phyloP scores from a whole-genome alignment of 2,888 invertebrate species.

The Lithophane semibrunnea region DNA sequence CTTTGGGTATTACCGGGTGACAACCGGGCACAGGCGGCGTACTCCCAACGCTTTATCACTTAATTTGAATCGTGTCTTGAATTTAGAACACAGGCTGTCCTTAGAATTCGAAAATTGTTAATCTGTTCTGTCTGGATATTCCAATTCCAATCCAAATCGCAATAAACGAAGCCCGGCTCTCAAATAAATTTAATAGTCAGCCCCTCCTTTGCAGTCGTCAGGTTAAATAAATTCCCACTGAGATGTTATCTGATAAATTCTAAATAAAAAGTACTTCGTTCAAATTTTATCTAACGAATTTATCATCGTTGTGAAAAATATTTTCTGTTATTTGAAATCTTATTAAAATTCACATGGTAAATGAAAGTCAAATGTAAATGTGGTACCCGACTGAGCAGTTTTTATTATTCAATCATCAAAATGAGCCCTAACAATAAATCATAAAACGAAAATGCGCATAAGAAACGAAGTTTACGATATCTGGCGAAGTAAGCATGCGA shows the following conservation, averaged over 20 bases:
- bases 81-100: conserved; percentile 77
- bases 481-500: conserved; percentile 63
- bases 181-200: conserved; percentile 71
- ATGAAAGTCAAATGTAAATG: conserved; percentile 70
- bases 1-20: conserved; percentile 79
- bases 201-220: conserved; percentile 63
- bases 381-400: conserved; percentile 62
- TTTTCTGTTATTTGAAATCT: conserved; percentile 62
- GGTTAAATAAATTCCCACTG: conserved; percentile 66
- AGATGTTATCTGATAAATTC: conserved; percentile 65
- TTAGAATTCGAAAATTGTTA: conserved; percentile 75
- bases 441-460: conserved; percentile 69
- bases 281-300: conserved; percentile 59
- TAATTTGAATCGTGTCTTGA: conserved; percentile 88
- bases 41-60: conserved; percentile 85
- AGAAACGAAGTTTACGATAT: conserved; percentile 71
- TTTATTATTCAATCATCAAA: conserved; percentile 71
- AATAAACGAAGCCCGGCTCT: conserved; percentile 67
- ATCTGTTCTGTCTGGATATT: conserved; percentile 72
- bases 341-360: conserved; percentile 67
- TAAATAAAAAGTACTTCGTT: conserved; percentile 63
- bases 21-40: conserved; percentile 79
- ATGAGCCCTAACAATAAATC: conserved; percentile 68
- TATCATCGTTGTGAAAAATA: conserved; percentile 56
- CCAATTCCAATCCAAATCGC: conserved; percentile 68